Base-by-base conservation (phyloP, 2,797 vertebrate species). In the Loris lydekkerianus region DNA sequence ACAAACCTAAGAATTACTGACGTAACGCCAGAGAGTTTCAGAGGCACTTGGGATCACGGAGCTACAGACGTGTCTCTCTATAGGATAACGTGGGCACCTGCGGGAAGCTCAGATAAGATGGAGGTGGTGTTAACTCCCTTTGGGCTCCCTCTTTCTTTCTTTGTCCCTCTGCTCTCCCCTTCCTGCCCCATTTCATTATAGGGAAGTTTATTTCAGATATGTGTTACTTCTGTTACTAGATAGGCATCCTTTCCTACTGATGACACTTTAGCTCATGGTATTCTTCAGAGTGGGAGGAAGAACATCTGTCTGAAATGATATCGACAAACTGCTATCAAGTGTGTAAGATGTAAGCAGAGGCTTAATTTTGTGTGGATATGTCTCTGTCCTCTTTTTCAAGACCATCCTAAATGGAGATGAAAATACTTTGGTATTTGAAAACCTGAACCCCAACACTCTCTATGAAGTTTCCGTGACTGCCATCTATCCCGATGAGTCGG, bases 401-500 rank as follows among this genome's bases (percentile, higher is more conserved):
- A 98, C 97, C 70, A 99, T 99, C 94, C 96, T 99, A 98, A 98
- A 96, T 96, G 98, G 97, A 17, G 99, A 99, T 9, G 99, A 99
- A 49, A 99, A 98, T 34, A 97, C 98, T 84, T 75, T 99, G 37
- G 93, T 99, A 43, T 98, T 99, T 98, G 97, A 98, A 72, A 98
- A 99, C 97, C 88, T 99, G 98, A 99, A 99, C 80, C 98, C 99
- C 1, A 99, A 99, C 97, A 99, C 99, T 0, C 96, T 98, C 7
- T 99, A 99, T 96, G 97, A 98, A 0, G 98, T 99, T 92, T 99
- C 99, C 0, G 97, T 99, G 72, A 99, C 99, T 1, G 99, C 99
- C 96, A 99, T 99, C 98, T 99, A 99, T 97, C 99, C 99, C 0
- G 99, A 99, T 93, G 99, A 99, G 96, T 99, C 99, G 0, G 99